phyloP scores from a whole-genome alignment of 2,888 invertebrate species.

The Junonia oenone region DNA sequence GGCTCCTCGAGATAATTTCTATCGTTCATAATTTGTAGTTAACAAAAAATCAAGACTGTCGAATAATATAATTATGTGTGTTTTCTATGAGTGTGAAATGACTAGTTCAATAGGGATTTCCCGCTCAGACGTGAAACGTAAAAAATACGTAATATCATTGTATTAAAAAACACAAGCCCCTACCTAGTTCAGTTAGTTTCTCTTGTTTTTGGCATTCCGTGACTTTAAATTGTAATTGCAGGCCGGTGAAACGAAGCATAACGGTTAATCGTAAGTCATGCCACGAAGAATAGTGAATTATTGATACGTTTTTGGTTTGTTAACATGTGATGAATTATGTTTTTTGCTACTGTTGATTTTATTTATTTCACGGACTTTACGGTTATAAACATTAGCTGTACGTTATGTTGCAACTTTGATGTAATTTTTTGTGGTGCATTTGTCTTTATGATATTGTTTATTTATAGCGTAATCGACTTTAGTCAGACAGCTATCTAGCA shows the following conservation, averaged over 20 bases:
- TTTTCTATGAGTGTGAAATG: conserved; percentile 68
- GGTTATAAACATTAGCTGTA: not conserved
- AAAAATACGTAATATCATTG: conserved; percentile 43
- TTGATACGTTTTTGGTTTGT: conserved; percentile 27
- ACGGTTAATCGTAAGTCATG: conserved; percentile 27
- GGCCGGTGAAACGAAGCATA: conserved; percentile 26
- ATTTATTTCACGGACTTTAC: conserved; percentile 9
- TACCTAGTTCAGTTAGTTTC: conserved; percentile 19
- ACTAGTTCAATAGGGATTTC: conserved; percentile 64
- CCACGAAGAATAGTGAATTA: conserved; percentile 25
- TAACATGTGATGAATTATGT: conserved; percentile 21
- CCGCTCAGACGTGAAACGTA: conserved; percentile 29
- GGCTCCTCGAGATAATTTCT: conserved; percentile 69
- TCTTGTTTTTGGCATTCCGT: conserved; percentile 27
- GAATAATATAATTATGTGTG: conserved; percentile 75
- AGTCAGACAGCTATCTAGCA: no score
- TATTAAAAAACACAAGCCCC: conserved; percentile 32
- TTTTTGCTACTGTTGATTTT: conserved; percentile 19
- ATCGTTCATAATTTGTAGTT: conserved; percentile 67
- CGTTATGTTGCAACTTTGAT: not conserved
- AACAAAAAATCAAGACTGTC: conserved; percentile 62
- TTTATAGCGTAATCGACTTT: no score
- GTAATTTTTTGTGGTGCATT: not conserved
- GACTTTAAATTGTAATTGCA: conserved; percentile 29
- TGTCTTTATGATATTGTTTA: not conserved